Conservation (phyloP, 2,888 invertebrate species). For the Apamea sordens region DNA sequence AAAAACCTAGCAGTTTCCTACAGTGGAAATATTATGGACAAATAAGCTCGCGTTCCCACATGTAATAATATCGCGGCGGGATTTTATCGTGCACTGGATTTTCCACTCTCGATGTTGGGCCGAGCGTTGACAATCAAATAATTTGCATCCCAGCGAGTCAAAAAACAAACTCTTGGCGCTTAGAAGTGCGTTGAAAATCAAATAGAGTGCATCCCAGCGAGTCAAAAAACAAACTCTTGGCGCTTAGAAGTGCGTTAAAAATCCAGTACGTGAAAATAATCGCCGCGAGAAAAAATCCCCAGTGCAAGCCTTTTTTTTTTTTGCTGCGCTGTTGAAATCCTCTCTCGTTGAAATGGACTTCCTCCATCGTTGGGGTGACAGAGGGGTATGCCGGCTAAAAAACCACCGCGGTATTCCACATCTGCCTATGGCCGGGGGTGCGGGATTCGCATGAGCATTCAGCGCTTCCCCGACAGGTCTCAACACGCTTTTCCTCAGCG, state of each 20-base stretch:
- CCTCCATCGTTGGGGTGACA: too few relatives aligned
- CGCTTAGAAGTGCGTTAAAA: not conserved
- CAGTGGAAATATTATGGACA: constrained; percentile 13
- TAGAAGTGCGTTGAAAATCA: not conserved
- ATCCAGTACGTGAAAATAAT: not conserved
- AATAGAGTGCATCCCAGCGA: too few relatives aligned
- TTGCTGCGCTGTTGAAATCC: too few relatives aligned
- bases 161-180: not conserved
- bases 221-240: not conserved
- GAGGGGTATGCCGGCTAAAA: too few relatives aligned
- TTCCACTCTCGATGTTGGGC: not conserved
- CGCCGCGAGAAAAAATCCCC: not conserved
- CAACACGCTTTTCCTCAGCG: too few relatives aligned
- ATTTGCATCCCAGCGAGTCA: not conserved
- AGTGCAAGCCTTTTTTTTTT: not conserved
- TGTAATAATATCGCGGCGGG: not conserved
- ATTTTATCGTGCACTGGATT: not conserved
- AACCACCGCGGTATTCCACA: too few relatives aligned
- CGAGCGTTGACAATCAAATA: not conserved
- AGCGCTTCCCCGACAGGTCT: too few relatives aligned
- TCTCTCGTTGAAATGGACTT: too few relatives aligned
- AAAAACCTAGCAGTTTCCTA: constrained; percentile 11
- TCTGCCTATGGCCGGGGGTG: too few relatives aligned
- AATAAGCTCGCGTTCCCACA: not conserved
- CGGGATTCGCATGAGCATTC: too few relatives aligned